A percentile compares a stretch with the other conserved stretches of the same genome.
These are phyloP conservation scores for Paracyclopina nana DNA, from an alignment of 1,140 invertebrate genomes.

Conservation along the genomic window DNA sequence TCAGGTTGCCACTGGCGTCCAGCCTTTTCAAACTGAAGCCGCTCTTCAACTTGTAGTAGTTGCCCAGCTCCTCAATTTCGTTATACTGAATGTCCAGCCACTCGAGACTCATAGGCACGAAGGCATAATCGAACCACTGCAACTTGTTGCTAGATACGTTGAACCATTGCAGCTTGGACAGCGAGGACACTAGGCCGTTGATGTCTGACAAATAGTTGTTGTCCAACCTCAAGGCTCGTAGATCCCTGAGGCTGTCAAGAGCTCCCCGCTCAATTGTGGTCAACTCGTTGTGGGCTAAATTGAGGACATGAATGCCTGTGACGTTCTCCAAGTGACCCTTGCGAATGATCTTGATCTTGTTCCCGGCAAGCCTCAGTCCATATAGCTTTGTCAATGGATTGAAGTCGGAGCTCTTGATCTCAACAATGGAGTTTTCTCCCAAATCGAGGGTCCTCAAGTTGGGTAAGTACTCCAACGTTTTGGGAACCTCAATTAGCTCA, in stretches of 20 bases:
- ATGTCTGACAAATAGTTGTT: conserved; percentile 64
- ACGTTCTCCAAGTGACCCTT: not conserved
- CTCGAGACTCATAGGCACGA: conserved; percentile 55
- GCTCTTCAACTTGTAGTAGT: conserved; percentile 50
- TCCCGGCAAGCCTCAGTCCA: conserved; percentile 65
- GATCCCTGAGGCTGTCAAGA: conserved; percentile 51
- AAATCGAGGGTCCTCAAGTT: conserved; percentile 54
- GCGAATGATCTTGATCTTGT: conserved; percentile 38
- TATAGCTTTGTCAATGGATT: conserved; percentile 36
- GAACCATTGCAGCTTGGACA: conserved; percentile 59
- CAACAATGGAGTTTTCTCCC: conserved; percentile 53
- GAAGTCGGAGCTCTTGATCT: conserved; percentile 57
- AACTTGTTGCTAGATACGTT: conserved; percentile 79
- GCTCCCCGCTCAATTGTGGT: conserved; percentile 34
- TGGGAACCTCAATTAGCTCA: conserved; percentile 45
- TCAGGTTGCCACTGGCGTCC: conserved; percentile 60
- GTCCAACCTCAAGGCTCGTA: conserved; percentile 67
- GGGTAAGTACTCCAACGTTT: conserved; percentile 47
- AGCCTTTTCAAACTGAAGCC: conserved; percentile 48
- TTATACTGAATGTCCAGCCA: conserved; percentile 81
- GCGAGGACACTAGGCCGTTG: conserved; percentile 56
- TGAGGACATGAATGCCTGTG: conserved; percentile 49
- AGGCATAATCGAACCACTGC: conserved; percentile 69
- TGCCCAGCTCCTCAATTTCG: conserved; percentile 55
- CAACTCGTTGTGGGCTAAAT: conserved; percentile 65